Base-by-base conservation (phyloP, 1,140 invertebrate species). In the Ceratina calcarata region DNA sequence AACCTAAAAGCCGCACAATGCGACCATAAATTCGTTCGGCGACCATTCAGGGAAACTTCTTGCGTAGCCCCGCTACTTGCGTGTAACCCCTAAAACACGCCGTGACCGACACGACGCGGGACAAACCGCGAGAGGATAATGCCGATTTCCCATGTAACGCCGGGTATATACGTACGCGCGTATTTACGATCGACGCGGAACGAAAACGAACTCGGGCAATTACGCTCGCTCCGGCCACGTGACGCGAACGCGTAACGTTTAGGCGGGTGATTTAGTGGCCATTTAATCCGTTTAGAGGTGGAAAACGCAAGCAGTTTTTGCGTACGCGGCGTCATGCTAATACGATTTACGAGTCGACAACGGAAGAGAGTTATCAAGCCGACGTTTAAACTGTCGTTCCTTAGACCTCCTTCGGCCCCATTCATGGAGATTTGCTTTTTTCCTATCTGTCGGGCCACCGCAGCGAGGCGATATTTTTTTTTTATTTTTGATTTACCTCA, bases 291-390 rank as follows among this genome's bases (percentile, higher is more conserved):
- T 65, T 74, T 67, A 66, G 27, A 66, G 71, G 27, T 73, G 24
- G 78, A 57, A 79, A 79, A 60, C 70, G 77, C 37, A 27, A 18
- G 53, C 70, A 13, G 18, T 79, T 79, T 79, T 79, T 60, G 37
- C 62, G 27, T 45, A 45, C 37, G 0, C 16, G 45, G 78, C 45
- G 70, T 67, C 71, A 73, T 73, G 78, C 78, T 73, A 73, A 79
- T 74, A 79, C 78, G 78, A 79, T 79, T 79, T 79, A 79, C 62
- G 78, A 67, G 62, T 58, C 22, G 27, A 3, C 55, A n/a, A 57
- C 53, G 78, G 71, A 66, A 79, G 24, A 79, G 49, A 74, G 70
- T 73, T 74, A 67, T 79, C 78, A 74, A 51, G 32, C 15, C 62
- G 24, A 32, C 77, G 37, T 79, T 68, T 66, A 65, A 72, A 73